Evolutionary conservation across 2,113 vertebrate species (phyloP).

Genomic region (Lynx canadensis): DNA sequence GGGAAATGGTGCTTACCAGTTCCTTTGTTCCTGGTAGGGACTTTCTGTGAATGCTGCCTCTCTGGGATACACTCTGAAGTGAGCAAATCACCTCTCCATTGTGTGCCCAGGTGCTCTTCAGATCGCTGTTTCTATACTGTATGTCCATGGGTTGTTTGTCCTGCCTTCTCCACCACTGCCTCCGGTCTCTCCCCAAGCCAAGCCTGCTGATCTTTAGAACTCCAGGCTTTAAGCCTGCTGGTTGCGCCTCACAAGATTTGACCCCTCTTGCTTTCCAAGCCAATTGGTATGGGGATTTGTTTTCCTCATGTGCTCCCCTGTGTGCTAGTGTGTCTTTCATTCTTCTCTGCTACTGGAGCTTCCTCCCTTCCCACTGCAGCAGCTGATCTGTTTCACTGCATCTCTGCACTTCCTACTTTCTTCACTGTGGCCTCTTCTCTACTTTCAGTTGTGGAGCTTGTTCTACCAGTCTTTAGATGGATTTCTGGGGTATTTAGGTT

Average conservation of each 20-base stretch:
- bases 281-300: background rate
- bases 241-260: background rate
- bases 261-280: background rate
- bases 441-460: background rate
- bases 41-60: background rate
- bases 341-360: background rate
- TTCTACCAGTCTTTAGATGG: background rate
- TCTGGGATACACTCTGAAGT: background rate
- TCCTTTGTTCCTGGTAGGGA: background rate
- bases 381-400: background rate
- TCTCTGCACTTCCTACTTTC: background rate
- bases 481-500: background rate
- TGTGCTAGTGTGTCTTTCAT: background rate
- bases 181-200: background rate
- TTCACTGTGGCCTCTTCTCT: background rate
- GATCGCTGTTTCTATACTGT: background rate
- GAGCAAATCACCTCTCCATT: background rate
- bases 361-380: background rate
- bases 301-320: background rate
- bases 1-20: background rate
- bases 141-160: background rate
- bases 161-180: background rate
- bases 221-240: background rate
- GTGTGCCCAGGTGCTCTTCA: background rate
- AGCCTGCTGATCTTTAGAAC: background rate